Percentiles rank a stretch among this genome's conserved stretches.
Conservation (phyloP, 1,140 invertebrate species). For the Aricia agestis region DNA sequence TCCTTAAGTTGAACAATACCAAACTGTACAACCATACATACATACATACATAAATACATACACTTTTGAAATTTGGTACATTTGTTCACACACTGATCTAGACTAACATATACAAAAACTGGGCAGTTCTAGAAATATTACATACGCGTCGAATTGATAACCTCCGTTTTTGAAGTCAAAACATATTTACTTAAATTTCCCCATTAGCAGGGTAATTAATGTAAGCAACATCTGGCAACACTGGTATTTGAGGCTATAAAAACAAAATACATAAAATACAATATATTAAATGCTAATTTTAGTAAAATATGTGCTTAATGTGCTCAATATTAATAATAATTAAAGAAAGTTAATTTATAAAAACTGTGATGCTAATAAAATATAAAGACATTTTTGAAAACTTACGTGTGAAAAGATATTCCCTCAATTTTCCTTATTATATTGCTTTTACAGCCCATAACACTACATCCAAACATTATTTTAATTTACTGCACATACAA, state of each 20-base stretch:
- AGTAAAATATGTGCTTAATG: slow-evolving; percentile 1
- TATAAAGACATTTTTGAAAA: not conserved
- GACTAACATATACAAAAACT: too few species aligned
- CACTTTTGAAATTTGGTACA: too few species aligned
- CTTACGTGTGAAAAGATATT: slow-evolving; percentile 2
- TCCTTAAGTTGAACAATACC: too few species aligned
- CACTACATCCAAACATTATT: not conserved
- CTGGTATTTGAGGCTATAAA: not conserved
- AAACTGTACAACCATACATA: too few species aligned
- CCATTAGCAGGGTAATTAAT: slow-evolving; percentile 4
- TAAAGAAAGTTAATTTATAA: not conserved
- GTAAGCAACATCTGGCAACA: not conserved
- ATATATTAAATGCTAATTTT: slow-evolving; percentile 9
- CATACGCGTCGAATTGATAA: too few species aligned
- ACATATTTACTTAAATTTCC: slow-evolving; percentile 4
- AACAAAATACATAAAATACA: slow-evolving; percentile 9
- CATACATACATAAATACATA: too few species aligned
- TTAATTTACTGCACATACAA: not conserved
- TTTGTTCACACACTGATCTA: too few species aligned
- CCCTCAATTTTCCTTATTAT: not conserved
- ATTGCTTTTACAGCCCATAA: slow-evolving; percentile 11
- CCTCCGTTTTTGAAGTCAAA: too few species aligned
- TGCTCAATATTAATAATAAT: not conserved
- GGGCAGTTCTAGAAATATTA: too few species aligned
- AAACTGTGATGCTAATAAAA: slow-evolving; percentile 1